These are phyloP conservation scores for Hybos culiciformis DNA, from an alignment of 2,888 invertebrate genomes.

Conservation along the genomic window DNA sequence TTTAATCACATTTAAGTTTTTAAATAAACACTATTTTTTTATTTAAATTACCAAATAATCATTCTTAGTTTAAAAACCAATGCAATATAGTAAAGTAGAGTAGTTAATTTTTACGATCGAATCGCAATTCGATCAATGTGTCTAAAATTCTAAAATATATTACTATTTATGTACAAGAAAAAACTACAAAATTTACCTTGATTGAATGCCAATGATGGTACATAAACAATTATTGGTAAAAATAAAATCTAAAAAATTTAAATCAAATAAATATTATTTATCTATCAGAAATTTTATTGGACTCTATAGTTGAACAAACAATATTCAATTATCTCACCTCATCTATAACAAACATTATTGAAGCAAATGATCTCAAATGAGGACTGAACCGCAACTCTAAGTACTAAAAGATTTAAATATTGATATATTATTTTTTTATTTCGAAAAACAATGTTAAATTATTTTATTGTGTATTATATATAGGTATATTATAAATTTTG, in stretches of 20 bases:
- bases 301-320: background rate
- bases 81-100: too few species aligned
- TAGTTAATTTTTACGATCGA: too few species aligned
- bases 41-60: background rate
- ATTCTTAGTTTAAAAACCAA: background rate
- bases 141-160: background rate
- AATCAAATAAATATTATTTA: background rate
- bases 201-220: conserved; percentile 66
- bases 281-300: conserved; percentile 7
- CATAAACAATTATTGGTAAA: conserved; percentile 64
- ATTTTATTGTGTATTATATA: background rate
- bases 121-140: background rate
- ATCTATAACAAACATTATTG: conserved; percentile 62
- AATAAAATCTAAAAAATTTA: conserved; percentile 49
- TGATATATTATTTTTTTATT: conserved; percentile 6
- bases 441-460: background rate
- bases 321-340: conserved; percentile 46
- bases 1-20: background rate
- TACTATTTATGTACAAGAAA: background rate
- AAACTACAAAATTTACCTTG: background rate
- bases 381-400: conserved; percentile 62
- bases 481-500: background rate
- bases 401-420: conserved; percentile 45
- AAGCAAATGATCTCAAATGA: conserved; percentile 57
- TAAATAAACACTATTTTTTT: conserved; percentile 3